phyloP scores from a whole-genome alignment of 2,113 vertebrate species.

The Scalopus aquaticus region DNA sequence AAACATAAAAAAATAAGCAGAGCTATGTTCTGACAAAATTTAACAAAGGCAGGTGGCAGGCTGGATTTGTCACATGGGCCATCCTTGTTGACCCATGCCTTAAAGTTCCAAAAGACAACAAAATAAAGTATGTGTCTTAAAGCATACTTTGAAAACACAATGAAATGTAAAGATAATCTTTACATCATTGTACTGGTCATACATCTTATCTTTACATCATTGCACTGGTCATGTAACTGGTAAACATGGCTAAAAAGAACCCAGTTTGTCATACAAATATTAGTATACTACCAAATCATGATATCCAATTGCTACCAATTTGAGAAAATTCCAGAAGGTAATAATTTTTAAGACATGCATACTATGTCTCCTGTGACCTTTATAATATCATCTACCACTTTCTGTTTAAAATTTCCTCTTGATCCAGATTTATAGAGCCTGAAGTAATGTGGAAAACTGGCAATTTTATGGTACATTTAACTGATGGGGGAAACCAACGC shows the following conservation, averaged over 20 bases:
- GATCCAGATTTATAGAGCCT: conserved; percentile 25
- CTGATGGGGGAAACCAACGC: not conserved
- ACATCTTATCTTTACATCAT: too few relatives aligned
- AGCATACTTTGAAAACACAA: too few relatives aligned
- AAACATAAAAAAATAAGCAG: not conserved
- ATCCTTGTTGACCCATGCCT: not conserved
- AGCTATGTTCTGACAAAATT: not conserved
- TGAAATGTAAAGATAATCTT: too few relatives aligned
- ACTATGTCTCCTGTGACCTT: not conserved
- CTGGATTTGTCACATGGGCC: not conserved
- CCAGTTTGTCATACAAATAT: not conserved
- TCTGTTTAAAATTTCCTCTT: conserved; percentile 27
- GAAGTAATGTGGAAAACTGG: conserved; percentile 53
- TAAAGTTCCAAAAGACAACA: not conserved
- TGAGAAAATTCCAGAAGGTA: conserved; percentile 27
- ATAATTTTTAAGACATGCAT: not conserved
- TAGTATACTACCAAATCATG: not conserved
- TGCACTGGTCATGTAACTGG: not conserved
- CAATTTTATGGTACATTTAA: conserved; percentile 54
- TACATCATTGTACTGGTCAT: too few relatives aligned
- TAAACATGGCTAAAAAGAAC: not conserved
- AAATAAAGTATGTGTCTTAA: not conserved
- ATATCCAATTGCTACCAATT: not conserved
- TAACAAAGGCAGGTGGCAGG: not conserved
- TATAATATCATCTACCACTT: not conserved